Conservation (phyloP, 2,797 vertebrate species). For the Leptatherina wallacei region DNA sequence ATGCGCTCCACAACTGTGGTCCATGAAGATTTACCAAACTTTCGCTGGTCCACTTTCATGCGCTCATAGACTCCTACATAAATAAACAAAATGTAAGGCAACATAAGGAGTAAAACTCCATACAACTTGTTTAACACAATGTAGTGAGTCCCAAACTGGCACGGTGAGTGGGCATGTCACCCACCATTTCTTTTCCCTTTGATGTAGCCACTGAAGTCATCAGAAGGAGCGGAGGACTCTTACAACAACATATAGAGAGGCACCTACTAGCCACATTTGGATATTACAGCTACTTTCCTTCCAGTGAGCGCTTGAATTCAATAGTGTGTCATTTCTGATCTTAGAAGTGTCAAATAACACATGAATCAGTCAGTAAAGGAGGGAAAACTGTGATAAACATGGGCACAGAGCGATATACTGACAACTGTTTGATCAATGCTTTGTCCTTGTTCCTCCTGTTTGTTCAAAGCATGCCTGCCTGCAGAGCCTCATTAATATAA, state of each 20-base stretch:
- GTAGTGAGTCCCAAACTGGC: constrained; percentile 17
- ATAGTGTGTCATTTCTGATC: constrained; percentile 37
- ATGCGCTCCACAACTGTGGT: constrained; percentile 92
- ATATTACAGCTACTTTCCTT: constrained; percentile 46
- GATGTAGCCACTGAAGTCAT: constrained; percentile 7
- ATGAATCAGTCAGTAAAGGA: constrained; percentile 30
- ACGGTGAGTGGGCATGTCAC: constrained; percentile 7
- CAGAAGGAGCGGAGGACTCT: background rate
- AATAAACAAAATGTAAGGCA: background rate
- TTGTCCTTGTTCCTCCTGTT: constrained; percentile 66
- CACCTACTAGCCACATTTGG: constrained; percentile 59
- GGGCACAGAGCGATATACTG: constrained; percentile 33
- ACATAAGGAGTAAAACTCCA: constrained; percentile 6
- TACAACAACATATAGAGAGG: constrained; percentile 51
- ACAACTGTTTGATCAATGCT: constrained; percentile 63
- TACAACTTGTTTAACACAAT: background rate
- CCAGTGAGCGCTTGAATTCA: constrained; percentile 1
- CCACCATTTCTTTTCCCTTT: constrained; percentile 2
- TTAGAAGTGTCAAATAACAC: constrained; percentile 36
- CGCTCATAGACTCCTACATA: constrained; percentile 91
- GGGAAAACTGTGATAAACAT: constrained; percentile 30
- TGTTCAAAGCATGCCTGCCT: constrained; percentile 54
- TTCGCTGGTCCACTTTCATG: constrained; percentile 95
- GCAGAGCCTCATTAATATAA: constrained; percentile 60
- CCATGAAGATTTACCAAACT: constrained; percentile 97